Evolutionary conservation across 2,797 vertebrate genomes (phyloP).

Genomic region (Lateolabrax maculatus): DNA sequence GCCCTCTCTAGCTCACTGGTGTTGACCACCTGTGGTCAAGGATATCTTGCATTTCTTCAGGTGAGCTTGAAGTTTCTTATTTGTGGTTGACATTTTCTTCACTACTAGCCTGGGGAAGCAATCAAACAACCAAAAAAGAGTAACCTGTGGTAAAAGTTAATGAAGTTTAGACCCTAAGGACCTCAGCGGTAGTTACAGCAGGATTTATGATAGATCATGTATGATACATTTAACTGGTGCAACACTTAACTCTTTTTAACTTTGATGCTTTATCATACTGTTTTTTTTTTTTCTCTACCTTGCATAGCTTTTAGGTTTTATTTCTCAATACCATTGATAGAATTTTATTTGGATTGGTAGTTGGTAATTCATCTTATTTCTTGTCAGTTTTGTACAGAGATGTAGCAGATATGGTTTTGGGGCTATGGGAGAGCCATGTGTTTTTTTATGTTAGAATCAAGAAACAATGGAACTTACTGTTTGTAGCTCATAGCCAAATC

Average conservation of each 20-base stretch:
- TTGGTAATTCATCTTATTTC: background rate
- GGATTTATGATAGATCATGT: too few species aligned
- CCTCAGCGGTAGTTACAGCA: too few species aligned
- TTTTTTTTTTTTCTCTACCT: background rate
- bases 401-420: background rate
- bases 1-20: too few species aligned
- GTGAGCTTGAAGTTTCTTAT: too few species aligned
- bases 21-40: too few species aligned
- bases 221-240: background rate
- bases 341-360: background rate
- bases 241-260: background rate
- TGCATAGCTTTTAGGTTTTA: background rate
- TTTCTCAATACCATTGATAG: background rate
- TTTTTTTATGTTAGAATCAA: background rate
- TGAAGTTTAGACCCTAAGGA: too few species aligned
- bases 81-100: too few species aligned
- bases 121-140: too few species aligned
- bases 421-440: background rate
- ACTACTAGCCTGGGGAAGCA: too few species aligned
- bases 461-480: conserved; percentile 85
- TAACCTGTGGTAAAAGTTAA: too few species aligned
- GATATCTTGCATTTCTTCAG: too few species aligned
- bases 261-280: too few species aligned
- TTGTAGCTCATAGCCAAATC: conserved; percentile 92
- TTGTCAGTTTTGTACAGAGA: background rate